Base-by-base conservation (phyloP, 2,113 vertebrate genomes). In the Elephantulus edwardii region DNA sequence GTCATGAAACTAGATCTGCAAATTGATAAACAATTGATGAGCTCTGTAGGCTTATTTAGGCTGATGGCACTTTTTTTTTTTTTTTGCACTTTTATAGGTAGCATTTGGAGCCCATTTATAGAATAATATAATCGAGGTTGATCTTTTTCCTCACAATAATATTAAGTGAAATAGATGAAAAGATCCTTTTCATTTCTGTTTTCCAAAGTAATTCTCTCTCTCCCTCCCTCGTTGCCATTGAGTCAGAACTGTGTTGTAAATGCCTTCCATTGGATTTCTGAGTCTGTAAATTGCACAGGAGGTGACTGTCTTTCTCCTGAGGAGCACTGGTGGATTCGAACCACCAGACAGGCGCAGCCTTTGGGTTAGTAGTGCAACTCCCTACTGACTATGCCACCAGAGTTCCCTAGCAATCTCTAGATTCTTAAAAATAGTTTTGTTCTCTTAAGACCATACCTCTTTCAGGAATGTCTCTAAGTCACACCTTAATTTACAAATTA, bases 1-100 rank as follows among this genome's bases (percentile, higher is more conserved):
- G 40, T 48, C 71, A 38, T 70, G 66, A 83, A 88, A 93, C 86
- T 86, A 79, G 54, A 90, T 40, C 66, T 77, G 19, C 58, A 88
- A 86, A 84, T 33, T 74, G 54, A 80, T 75, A 40, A 92, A 86
- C 78, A 91, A 62, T 72, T 50, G 30, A 35, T 76, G 74, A 33
- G 20, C 6, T 90, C 44, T 6, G 0, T 19, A 22, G 35, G 2
- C 30, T 38, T 71, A 24, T 38, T 60, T 35, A 42, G 56, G 46
- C 6, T 38, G 35, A 52, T 1, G 44, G 62, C 42, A n/a, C n/a
- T n/a, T n/a, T n/a, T n/a, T n/a, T n/a, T n/a, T n/a, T n/a, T n/a
- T n/a, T n/a, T n/a, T n/a, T n/a, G 24, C 4, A 10, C 3, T 24
- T 46, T 48, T 35, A 13, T 14, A 83, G 46, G 22, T 52, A n/a